A percentile compares a stretch with the other conserved stretches of the same genome.
Evolutionary conservation across 2,113 vertebrate genomes (phyloP).

Genomic region (Bombycilla garrulus): DNA sequence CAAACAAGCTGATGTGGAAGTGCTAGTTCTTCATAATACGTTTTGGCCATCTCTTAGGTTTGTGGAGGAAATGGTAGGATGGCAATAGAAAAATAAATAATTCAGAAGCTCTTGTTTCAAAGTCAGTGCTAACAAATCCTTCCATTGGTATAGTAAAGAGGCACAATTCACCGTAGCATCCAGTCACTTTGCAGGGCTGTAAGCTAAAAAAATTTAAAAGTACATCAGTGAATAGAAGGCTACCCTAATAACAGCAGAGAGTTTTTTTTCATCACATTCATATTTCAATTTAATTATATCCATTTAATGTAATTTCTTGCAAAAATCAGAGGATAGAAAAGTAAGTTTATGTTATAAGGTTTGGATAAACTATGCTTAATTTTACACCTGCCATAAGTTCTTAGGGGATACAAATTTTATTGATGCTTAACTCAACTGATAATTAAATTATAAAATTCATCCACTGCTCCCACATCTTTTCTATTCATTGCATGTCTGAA

Average conservation of each 20-base stretch:
- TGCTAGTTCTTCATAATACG: neutral
- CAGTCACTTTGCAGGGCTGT: neutral
- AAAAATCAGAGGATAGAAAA: neutral
- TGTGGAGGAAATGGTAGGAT: neutral
- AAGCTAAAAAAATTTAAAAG: neutral
- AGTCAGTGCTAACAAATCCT: neutral
- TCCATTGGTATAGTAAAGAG: neutral
- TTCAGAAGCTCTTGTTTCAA: neutral
- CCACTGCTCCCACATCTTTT: neutral
- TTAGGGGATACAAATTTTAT: neutral
- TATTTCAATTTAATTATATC: neutral
- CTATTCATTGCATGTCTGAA: neutral
- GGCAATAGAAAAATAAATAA: neutral
- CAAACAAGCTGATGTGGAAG: neutral
- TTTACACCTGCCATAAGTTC: neutral
- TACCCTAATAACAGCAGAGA: neutral
- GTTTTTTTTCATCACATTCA: neutral
- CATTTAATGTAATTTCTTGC: neutral
- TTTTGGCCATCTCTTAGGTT: neutral
- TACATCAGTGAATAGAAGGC: neutral
- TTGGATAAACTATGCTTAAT: neutral
- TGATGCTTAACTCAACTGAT: neutral
- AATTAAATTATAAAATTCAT: neutral
- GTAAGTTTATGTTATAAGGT: neutral
- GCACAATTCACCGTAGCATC: neutral